phyloP scores from a whole-genome alignment of 2,113 vertebrate genomes.

The Anseranas semipalmata region DNA sequence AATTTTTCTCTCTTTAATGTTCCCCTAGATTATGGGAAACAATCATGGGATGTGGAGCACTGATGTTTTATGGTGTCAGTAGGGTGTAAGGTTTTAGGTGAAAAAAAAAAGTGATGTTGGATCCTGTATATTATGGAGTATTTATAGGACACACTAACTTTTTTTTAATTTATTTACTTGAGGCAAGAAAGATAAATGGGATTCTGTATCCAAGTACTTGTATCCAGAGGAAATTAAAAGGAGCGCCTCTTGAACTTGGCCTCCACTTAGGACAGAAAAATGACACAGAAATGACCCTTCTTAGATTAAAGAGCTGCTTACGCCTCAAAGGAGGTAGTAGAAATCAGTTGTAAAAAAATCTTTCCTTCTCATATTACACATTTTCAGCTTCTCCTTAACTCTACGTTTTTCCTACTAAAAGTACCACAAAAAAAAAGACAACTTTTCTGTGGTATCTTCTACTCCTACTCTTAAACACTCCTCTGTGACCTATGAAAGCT shows the following conservation, averaged over 20 bases:
- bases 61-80: constrained; percentile 46
- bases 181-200: constrained; percentile 28
- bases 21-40: constrained; percentile 36
- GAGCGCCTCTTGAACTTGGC: neutral
- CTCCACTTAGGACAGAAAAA: neutral
- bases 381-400: neutral
- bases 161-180: constrained; percentile 29
- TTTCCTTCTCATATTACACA: neutral
- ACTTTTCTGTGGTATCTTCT: neutral
- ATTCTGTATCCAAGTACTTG: neutral
- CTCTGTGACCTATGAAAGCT: neutral
- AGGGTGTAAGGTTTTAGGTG: constrained; percentile 45
- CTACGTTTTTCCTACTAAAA: neutral
- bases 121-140: neutral
- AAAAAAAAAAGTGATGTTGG: neutral
- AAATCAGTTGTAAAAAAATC: neutral
- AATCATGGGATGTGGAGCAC: neutral
- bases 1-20: constrained; percentile 54
- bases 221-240: constrained; percentile 26
- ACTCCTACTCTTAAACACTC: neutral
- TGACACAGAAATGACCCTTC: neutral
- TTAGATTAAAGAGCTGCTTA: neutral
- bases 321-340: neutral
- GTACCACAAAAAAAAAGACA: neutral
- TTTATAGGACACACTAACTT: neutral